A percentile compares a stretch with the other conserved stretches of the same genome.
Evolutionary conservation across 2,797 vertebrate genomes (phyloP).

Genomic region (Sebastolobus alascanus): DNA sequence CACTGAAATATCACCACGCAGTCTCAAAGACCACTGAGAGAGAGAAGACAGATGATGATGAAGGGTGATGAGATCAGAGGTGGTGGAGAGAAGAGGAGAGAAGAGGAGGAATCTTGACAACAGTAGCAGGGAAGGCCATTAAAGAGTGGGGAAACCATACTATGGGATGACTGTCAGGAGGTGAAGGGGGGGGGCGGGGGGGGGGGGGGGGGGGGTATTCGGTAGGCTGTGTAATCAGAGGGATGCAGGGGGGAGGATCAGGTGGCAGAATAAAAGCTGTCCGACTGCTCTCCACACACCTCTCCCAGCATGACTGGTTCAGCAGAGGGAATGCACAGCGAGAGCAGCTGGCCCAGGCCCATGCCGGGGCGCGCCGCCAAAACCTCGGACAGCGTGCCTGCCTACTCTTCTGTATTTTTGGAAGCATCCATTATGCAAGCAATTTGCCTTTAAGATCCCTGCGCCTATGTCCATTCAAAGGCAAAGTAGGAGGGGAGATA

Average conservation of each 20-base stretch:
- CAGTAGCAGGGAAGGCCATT: slow-evolving; percentile 40
- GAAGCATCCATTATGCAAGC: slow-evolving; percentile 84
- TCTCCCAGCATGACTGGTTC: slow-evolving; percentile 64
- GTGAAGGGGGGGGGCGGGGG: background rate
- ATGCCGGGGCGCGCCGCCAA: slow-evolving; percentile 68
- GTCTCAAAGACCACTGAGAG: slow-evolving; percentile 47
- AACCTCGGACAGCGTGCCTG: slow-evolving; percentile 76
- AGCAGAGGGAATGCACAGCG: slow-evolving; percentile 62
- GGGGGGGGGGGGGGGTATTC: background rate
- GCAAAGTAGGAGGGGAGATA: slow-evolving; percentile 59
- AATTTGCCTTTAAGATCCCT: slow-evolving; percentile 80
- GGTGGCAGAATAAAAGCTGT: slow-evolving; percentile 70
- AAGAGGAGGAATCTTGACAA: slow-evolving; percentile 20
- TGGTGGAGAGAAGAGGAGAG: slow-evolving; percentile 29
- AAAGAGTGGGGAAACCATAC: slow-evolving; percentile 30
- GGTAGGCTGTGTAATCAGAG: slow-evolving; percentile 48
- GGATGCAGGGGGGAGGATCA: slow-evolving; percentile 52
- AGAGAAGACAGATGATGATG: slow-evolving; percentile 45
- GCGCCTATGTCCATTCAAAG: slow-evolving; percentile 58
- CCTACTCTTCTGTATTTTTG: slow-evolving; percentile 81
- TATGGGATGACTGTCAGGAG: slow-evolving; percentile 33
- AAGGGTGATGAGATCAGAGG: slow-evolving; percentile 53
- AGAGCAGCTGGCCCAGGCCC: slow-evolving; percentile 73
- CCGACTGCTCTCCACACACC: slow-evolving; percentile 74
- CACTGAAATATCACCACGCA: slow-evolving; percentile 67